Base-by-base conservation (phyloP, 2,797 vertebrate genomes). In the Hippopotamyrus pictus region DNA sequence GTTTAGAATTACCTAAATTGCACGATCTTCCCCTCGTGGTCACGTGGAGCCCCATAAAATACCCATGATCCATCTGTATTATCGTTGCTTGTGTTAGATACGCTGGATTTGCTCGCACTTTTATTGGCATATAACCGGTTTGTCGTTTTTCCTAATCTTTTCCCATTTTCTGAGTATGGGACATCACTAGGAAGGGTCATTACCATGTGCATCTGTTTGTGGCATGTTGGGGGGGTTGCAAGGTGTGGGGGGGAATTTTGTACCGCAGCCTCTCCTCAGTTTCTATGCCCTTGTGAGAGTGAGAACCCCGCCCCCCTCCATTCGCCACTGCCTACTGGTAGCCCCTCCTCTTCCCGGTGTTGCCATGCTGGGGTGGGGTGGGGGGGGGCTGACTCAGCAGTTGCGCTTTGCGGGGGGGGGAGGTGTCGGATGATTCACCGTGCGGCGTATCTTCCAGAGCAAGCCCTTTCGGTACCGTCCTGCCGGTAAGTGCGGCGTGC, bases 381-480 rank as follows among this genome's bases (percentile, higher is more conserved):
- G 53, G 50, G 9, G 54, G 59, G 59, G 22, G 87, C 87, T 88
- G 87, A 88, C 41, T 76, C 87, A 88, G 59, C 87, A 50, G 59
- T 69, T 46, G 44, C 44, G 19, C 59, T 73, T 50, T 73, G 51
- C 9, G 84, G 22, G n/a, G 82, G n/a, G 82, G 46, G 57, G 46
- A 7, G 29, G 65, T 50, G 88, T n/a, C 1, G 65, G 46, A 62
- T 76, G 88, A 88, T 22, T 88, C 65, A 79, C 37, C 41, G 50
- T 29, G 46, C 25, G 65, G 14, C 11, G 48, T 33, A 84, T 9
- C 82, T 84, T 50, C 82, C 44, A 25, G 33, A 76, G 69, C 69
- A 33, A 76, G 69, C 14, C 69, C 33, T 76, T 76, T 37, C 29
- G 33, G 22, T 87, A n/a, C 53, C 69, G 12, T 76, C 33, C 33